Conservation (phyloP, 2,888 invertebrate species). For the Phyto melanocephala region DNA sequence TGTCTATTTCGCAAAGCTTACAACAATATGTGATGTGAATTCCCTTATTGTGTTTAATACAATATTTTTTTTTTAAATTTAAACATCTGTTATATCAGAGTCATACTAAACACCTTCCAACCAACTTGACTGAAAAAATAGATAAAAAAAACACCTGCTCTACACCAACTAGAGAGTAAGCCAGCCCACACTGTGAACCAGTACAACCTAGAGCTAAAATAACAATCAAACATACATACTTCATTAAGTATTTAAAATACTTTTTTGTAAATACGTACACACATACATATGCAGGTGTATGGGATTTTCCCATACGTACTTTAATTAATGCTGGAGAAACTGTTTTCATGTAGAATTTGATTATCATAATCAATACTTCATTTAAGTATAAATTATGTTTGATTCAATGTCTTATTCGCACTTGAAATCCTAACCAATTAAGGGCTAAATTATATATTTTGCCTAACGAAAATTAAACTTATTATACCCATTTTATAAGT, state of each 20-base stretch:
- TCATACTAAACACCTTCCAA: constrained; percentile 15
- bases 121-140: background rate
- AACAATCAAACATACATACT: background rate
- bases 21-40: too few species aligned
- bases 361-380: background rate
- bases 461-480: too few species aligned
- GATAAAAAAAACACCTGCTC: constrained; percentile 47
- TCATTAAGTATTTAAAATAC: background rate
- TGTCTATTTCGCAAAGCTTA: too few species aligned
- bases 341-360: constrained; percentile 19
- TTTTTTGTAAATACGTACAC: background rate
- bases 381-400: too few species aligned
- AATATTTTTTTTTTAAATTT: constrained; percentile 2
- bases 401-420: too few species aligned
- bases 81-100: constrained; percentile 50
- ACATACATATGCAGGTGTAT: background rate
- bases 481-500: too few species aligned
- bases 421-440: too few species aligned
- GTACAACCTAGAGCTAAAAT: constrained; percentile 4
- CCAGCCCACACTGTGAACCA: constrained; percentile 35
- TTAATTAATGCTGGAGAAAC: too few species aligned
- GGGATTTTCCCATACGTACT: background rate
- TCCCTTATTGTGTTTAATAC: too few species aligned
- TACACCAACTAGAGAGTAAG: constrained; percentile 12
- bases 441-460: too few species aligned